Evolutionary conservation across 2,888 invertebrate species (phyloP).

Genomic region (Acanthosepion lycidas): DNA sequence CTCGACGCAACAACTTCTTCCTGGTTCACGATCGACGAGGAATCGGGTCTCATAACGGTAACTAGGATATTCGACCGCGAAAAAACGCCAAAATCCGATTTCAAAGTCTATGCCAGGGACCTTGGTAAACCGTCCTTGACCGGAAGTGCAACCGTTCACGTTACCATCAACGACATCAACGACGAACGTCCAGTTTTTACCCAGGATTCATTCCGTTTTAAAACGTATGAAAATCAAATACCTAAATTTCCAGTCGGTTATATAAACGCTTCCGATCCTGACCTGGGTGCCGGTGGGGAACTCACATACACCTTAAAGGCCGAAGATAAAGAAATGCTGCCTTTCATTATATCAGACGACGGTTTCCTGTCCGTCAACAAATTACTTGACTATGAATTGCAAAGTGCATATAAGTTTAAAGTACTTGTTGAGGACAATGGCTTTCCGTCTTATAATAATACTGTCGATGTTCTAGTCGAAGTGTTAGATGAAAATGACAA

Average conservation of each 20-base stretch:
- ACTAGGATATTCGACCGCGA: slow-evolving; percentile 64
- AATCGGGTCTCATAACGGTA: slow-evolving; percentile 61
- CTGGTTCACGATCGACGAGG: slow-evolving; percentile 59
- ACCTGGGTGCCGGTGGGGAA: slow-evolving; percentile 61
- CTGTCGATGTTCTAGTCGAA: slow-evolving; percentile 60
- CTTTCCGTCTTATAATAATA: slow-evolving; percentile 59
- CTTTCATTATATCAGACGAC: slow-evolving; percentile 62
- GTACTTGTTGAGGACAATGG: slow-evolving; percentile 67
- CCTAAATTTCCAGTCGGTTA: slow-evolving; percentile 57
- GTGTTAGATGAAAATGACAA: slow-evolving; percentile 69
- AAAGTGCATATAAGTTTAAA: slow-evolving; percentile 59
- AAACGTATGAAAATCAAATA: slow-evolving; percentile 60
- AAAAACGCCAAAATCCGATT: slow-evolving; percentile 55
- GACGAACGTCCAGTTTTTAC: slow-evolving; percentile 65
- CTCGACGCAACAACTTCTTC: slow-evolving; percentile 57
- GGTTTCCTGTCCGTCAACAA: slow-evolving; percentile 60
- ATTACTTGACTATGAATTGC: slow-evolving; percentile 62
- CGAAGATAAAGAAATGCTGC: slow-evolving; percentile 53
- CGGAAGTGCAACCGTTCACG: slow-evolving; percentile 58
- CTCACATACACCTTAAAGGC: slow-evolving; percentile 57
- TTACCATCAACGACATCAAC: slow-evolving; percentile 63
- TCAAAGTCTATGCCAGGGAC: slow-evolving; percentile 64
- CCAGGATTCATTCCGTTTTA: slow-evolving; percentile 58
- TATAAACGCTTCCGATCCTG: slow-evolving; percentile 61
- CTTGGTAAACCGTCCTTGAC: slow-evolving; percentile 60